Conservation (phyloP, 2,888 invertebrate species). For the Amblyjoppa fuscipennis region DNA sequence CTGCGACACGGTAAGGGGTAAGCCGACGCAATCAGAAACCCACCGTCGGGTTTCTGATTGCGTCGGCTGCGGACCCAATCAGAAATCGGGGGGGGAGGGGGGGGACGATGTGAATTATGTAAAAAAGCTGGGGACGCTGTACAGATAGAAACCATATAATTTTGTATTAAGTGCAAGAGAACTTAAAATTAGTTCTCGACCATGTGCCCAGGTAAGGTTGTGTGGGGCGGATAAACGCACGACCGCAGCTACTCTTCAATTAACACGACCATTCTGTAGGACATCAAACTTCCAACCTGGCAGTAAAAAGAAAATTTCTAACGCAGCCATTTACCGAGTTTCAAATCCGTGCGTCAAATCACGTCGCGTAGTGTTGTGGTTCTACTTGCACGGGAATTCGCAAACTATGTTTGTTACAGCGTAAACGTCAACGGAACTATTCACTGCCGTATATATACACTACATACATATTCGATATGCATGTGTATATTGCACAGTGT, state of each 20-base stretch:
- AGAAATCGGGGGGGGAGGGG: no score
- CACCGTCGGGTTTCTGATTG: no score
- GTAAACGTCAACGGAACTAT: slow-evolving; percentile 2
- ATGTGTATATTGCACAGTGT: neutral
- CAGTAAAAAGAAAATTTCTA: neutral
- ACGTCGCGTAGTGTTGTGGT: neutral
- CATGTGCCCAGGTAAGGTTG: no score
- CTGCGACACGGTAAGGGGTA: no score
- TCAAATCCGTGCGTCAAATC: neutral
- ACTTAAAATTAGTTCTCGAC: neutral
- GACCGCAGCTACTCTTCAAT: neutral
- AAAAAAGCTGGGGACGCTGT: no score
- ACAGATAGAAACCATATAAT: no score
- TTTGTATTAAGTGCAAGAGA: neutral
- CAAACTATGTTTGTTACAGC: slow-evolving; percentile 2
- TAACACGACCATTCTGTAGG: neutral
- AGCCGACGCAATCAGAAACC: no score
- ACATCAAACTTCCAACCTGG: neutral
- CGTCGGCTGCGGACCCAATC: no score
- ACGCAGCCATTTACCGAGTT: neutral
- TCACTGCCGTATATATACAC: neutral
- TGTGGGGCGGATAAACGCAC: neutral
- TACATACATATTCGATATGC: neutral
- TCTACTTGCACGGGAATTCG: neutral
- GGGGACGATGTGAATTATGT: no score